Percentiles rank a stretch among this genome's conserved stretches.
Conservation (phyloP, 2,797 vertebrate genomes). For the Alcedo quadribrachys region DNA sequence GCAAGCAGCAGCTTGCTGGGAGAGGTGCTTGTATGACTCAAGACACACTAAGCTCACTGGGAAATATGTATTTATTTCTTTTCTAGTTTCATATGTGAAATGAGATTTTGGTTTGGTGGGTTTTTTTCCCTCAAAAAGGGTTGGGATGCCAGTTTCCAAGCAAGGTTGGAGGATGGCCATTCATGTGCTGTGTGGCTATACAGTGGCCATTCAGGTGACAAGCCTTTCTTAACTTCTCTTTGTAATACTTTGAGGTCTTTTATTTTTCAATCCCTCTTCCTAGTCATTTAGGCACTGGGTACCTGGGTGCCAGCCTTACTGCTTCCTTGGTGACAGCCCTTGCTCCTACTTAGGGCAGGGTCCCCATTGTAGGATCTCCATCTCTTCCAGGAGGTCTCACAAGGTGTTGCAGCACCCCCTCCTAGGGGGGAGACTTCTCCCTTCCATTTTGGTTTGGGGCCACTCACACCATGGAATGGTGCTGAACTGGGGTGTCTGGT, state of each 20-base stretch:
- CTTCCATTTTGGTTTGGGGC: rapidly evolving
- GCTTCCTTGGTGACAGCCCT: neutral
- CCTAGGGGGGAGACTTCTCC: neutral
- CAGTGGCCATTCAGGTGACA: rapidly evolving
- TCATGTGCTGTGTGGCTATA: rapidly evolving
- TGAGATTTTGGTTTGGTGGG: neutral
- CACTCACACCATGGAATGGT: rapidly evolving
- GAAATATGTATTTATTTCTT: neutral
- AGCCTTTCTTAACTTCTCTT: neutral
- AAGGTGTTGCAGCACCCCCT: neutral
- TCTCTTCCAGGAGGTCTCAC: neutral
- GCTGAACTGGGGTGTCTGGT: rapidly evolving
- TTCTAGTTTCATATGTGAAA: neutral
- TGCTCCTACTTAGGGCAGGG: neutral
- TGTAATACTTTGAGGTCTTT: neutral
- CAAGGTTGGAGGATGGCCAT: neutral
- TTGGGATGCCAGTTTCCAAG: neutral
- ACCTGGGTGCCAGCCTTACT: neutral
- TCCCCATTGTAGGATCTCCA: neutral
- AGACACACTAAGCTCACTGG: neutral
- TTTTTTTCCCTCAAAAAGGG: neutral
- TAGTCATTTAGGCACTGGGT: neutral
- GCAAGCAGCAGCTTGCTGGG: neutral
- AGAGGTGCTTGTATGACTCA: neutral
- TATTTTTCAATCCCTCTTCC: neutral